A percentile compares a stretch with the other conserved stretches of the same genome.
Conservation (phyloP, 2,797 vertebrate species). For the Tangara arthus region DNA sequence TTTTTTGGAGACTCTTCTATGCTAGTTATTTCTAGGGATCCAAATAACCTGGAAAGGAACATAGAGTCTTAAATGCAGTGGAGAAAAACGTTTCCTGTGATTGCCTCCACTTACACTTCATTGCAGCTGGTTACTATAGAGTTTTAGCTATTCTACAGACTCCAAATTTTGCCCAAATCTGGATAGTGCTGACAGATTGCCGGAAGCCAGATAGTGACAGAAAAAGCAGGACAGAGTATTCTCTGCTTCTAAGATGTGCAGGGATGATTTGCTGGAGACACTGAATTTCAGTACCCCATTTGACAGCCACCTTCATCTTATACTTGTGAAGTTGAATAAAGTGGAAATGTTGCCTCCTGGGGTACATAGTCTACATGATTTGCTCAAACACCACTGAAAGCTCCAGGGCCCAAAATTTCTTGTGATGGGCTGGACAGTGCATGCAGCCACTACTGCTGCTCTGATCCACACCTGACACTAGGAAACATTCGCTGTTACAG, state of each 20-base stretch:
- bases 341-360: constrained; percentile 32
- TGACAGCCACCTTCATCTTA: constrained; percentile 36
- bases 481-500: neutral
- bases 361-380: constrained; percentile 8
- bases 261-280: constrained; percentile 8
- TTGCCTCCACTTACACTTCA: neutral
- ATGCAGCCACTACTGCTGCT: neutral
- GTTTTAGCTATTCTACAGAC: neutral
- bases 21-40: neutral
- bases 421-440: neutral
- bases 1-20: neutral
- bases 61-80: neutral
- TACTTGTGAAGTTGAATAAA: constrained; percentile 35
- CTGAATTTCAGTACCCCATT: constrained; percentile 7
- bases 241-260: neutral
- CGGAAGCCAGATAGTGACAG: neutral
- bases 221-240: neutral
- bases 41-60: neutral
- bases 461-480: neutral
- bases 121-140: neutral
- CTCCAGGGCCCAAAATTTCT: constrained; percentile 5
- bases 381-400: constrained; percentile 26
- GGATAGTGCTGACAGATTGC: constrained; percentile 13
- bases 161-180: neutral
- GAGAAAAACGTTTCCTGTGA: neutral